Evolutionary conservation across 2,888 invertebrate species (phyloP).

Genomic region (Chaitophorus viminalis): DNA sequence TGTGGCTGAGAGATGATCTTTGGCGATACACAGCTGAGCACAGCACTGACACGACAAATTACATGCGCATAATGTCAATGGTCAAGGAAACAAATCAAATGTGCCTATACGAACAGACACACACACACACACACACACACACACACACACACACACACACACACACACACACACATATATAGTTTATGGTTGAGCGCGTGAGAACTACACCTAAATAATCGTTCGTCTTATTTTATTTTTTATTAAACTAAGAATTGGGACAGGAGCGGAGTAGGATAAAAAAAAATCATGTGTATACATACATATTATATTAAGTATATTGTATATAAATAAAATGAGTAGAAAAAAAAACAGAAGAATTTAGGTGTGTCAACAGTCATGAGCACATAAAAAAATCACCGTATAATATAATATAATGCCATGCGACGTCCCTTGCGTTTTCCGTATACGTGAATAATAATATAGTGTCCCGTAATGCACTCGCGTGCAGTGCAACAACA

Average conservation of each 20-base stretch:
- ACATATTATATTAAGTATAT: background rate
- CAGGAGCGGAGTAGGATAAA: background rate
- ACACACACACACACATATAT: background rate
- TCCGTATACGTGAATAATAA: background rate
- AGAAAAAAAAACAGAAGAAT: background rate
- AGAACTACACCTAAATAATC: constrained; percentile 13
- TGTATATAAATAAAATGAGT: too few relatives aligned
- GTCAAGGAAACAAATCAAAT: constrained; percentile 50
- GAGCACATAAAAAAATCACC: background rate
- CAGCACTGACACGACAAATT: constrained; percentile 47
- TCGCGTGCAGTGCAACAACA: background rate
- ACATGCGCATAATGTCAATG: constrained; percentile 44
- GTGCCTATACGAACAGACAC: background rate
- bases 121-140: background rate
- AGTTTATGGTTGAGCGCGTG: background rate
- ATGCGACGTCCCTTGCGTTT: constrained; percentile 1
- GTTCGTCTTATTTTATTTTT: background rate
- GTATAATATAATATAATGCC: background rate
- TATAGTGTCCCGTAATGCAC: background rate
- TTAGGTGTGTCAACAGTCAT: constrained; percentile 12
- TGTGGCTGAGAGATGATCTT: constrained; percentile 16
- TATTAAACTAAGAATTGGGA: background rate
- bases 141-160: background rate
- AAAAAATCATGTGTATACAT: background rate
- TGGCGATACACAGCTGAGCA: constrained; percentile 13